phyloP scores from a whole-genome alignment of 2,888 invertebrate species.

The Scaptomyza flava region DNA sequence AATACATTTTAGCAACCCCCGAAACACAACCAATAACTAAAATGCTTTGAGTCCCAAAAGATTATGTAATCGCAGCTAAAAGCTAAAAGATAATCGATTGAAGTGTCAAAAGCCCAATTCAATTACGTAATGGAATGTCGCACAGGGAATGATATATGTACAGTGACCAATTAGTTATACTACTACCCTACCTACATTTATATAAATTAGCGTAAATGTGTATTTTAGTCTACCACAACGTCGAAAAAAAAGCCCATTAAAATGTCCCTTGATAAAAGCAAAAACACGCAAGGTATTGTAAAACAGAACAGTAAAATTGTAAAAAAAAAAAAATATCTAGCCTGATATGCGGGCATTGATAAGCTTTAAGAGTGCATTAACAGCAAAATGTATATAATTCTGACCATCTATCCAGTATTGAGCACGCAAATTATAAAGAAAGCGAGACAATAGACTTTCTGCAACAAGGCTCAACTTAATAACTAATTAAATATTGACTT shows the following conservation, averaged over 20 bases:
- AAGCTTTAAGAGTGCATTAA: conserved; percentile 46
- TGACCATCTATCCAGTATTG: conserved; percentile 29
- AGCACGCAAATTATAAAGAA: neutral
- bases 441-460: neutral
- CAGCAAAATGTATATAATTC: conserved; percentile 36
- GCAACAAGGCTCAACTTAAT: conserved; percentile 32
- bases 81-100: conserved; percentile 1
- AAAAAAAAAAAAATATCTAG: neutral
- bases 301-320: conserved; percentile 1
- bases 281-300: conserved; percentile 25
- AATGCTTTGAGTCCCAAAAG: neutral
- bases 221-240: conserved; percentile 17
- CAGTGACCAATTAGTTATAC: conserved; percentile 4
- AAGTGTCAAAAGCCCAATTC: conserved; percentile 16
- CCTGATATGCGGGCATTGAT: conserved; percentile 32
- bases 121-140: conserved; percentile 41
- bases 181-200: neutral
- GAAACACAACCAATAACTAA: too few species aligned
- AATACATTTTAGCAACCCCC: too few species aligned
- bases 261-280: conserved; percentile 33
- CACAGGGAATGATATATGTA: neutral
- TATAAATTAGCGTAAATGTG: conserved; percentile 38
- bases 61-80: neutral
- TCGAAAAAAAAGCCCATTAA: conserved; percentile 27
- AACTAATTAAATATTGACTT: conserved; percentile 55